These are phyloP conservation scores for Machimus atricapillus DNA, from an alignment of 2,888 invertebrate genomes.

Conservation along the genomic window DNA sequence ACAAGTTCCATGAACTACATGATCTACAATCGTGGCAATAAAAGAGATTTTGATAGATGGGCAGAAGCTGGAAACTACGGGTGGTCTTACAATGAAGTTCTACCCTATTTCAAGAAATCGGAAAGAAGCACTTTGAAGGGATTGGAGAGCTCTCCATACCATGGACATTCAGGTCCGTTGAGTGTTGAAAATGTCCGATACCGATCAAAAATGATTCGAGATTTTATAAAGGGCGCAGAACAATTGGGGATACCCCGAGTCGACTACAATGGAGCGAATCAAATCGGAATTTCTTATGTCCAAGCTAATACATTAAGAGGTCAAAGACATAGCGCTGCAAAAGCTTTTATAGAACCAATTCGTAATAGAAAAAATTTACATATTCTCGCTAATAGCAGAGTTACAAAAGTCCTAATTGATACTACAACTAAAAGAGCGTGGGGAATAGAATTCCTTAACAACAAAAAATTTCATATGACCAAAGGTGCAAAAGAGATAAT, in stretches of 20 bases:
- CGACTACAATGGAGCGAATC: slow-evolving; percentile 71
- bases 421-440: slow-evolving; percentile 67
- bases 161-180: slow-evolving; percentile 67
- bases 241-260: slow-evolving; percentile 68
- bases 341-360: slow-evolving; percentile 68
- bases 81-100: slow-evolving; percentile 73
- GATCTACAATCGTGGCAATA: slow-evolving; percentile 79
- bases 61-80: slow-evolving; percentile 73
- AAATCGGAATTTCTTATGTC: slow-evolving; percentile 69
- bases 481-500: slow-evolving; percentile 79
- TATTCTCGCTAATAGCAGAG: slow-evolving; percentile 69
- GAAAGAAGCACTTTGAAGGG: slow-evolving; percentile 62
- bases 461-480: slow-evolving; percentile 62
- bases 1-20: slow-evolving; percentile 70
- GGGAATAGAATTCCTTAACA: slow-evolving; percentile 71
- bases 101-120: slow-evolving; percentile 69
- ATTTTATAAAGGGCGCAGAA: slow-evolving; percentile 68
- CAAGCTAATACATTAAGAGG: slow-evolving; percentile 68
- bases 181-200: slow-evolving; percentile 68
- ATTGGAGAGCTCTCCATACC: slow-evolving; percentile 63
- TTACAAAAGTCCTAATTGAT: slow-evolving; percentile 71
- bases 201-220: slow-evolving; percentile 62
- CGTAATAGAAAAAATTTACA: slow-evolving; percentile 71
- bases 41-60: slow-evolving; percentile 75
- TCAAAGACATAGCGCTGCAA: slow-evolving; percentile 69